Evolutionary conservation across 2,113 vertebrate species (phyloP).

Genomic region (Phaethornis superciliosus): DNA sequence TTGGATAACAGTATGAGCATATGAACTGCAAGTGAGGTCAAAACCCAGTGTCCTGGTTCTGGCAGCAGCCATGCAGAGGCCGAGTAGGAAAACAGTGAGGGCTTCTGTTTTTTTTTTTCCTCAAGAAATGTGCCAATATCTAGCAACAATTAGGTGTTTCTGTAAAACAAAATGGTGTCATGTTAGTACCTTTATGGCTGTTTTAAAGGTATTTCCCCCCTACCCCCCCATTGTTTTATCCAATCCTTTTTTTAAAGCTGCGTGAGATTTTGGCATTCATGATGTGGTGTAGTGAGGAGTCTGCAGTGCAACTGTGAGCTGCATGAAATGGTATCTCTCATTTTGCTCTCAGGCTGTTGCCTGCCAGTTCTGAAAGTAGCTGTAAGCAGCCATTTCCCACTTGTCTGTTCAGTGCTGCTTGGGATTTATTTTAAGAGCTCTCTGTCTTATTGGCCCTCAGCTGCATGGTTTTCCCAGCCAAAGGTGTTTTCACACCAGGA

Average conservation of each 20-base stretch:
- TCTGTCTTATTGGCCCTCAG: neutral
- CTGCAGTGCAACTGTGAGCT: neutral
- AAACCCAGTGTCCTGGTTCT: neutral
- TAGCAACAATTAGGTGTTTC: neutral
- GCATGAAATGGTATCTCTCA: neutral
- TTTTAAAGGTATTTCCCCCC: neutral
- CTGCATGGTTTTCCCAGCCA: neutral
- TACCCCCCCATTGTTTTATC: neutral
- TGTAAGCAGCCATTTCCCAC: neutral
- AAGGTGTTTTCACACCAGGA: neutral
- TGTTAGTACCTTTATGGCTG: neutral
- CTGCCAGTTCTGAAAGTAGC: neutral
- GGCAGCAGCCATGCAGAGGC: neutral
- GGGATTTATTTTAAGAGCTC: neutral
- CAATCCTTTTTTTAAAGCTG: neutral
- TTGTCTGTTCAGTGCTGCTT: neutral
- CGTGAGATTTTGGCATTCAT: neutral
- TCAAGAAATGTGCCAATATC: rapidly evolving
- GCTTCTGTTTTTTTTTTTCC: neutral
- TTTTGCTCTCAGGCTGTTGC: neutral
- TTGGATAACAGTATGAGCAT: neutral
- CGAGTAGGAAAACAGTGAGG: neutral
- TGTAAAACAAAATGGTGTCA: neutral
- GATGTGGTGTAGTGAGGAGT: neutral
- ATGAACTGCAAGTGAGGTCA: neutral